Percentiles rank a stretch among this genome's conserved stretches.
phyloP scores from a whole-genome alignment of 1,140 invertebrate genomes.

The Apis cerana region DNA sequence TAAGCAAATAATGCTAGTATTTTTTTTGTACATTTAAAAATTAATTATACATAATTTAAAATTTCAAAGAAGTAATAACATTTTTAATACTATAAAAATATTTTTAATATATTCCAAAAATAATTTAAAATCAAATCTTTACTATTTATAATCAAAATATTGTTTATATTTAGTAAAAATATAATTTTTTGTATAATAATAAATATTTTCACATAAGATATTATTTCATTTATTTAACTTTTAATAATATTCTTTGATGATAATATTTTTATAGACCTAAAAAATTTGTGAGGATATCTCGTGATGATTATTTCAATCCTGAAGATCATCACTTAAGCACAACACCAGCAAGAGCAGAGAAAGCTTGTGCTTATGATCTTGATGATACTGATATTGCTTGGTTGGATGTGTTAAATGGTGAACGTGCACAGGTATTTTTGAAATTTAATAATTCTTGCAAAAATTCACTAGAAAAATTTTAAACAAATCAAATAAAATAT shows the following conservation, averaged over 20 bases:
- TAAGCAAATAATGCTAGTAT: not conserved
- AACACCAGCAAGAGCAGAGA: conserved; percentile 92
- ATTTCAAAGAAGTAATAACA: not conserved
- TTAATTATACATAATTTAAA: not conserved
- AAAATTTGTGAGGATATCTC: conserved; percentile 94
- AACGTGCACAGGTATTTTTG: conserved; percentile 84
- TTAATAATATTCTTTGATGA: conserved; percentile 25
- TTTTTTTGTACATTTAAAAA: not conserved
- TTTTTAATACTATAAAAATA: too few relatives aligned
- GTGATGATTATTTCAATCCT: conserved; percentile 92
- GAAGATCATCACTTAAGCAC: conserved; percentile 93
- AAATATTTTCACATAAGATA: not conserved
- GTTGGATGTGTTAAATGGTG: conserved; percentile 93
- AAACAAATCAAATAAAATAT: not conserved
- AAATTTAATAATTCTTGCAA: conserved; percentile 3
- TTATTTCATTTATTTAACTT: not conserved
- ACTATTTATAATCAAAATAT: not conserved
- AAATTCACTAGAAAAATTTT: not conserved
- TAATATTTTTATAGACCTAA: conserved; percentile 87
- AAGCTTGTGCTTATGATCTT: conserved; percentile 96
- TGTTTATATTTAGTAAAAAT: not conserved
- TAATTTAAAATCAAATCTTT: not conserved
- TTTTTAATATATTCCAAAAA: not conserved
- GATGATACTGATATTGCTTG: conserved; percentile 96
- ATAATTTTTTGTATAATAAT: not conserved